Evolutionary conservation across 2,113 vertebrate species (phyloP).

Genomic region (Arothron firmamentum): DNA sequence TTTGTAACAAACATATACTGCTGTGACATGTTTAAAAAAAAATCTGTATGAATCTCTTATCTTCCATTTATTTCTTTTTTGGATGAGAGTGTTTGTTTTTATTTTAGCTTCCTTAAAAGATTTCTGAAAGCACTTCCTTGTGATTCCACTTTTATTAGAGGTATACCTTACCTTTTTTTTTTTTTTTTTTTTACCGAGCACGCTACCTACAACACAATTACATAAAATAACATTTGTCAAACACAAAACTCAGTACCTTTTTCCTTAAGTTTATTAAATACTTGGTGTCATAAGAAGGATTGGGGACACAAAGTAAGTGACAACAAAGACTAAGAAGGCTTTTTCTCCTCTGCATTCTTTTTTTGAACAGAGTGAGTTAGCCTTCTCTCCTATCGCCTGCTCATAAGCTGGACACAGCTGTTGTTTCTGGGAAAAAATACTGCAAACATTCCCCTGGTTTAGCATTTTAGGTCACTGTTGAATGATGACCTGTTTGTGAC

Average conservation of each 20-base stretch:
- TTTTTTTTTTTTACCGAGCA: no score
- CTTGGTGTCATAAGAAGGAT: neutral
- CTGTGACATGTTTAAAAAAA: neutral
- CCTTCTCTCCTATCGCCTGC: neutral
- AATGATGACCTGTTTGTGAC: neutral
- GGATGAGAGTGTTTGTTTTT: constrained; percentile 17
- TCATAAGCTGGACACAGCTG: neutral
- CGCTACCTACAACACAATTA: no score
- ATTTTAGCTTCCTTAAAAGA: constrained; percentile 37
- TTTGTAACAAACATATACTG: neutral
- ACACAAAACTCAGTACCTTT: no score
- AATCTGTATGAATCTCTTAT: neutral
- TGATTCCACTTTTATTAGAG: neutral
- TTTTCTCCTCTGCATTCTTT: neutral
- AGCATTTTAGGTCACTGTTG: neutral
- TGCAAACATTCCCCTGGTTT: neutral
- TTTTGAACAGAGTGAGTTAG: neutral
- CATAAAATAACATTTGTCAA: no score
- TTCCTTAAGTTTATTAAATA: neutral
- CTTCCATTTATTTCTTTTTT: neutral
- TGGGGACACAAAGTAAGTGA: neutral
- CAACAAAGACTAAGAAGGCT: neutral
- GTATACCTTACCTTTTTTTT: no score
- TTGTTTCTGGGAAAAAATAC: constrained; percentile 1
- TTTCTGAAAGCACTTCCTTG: constrained; percentile 31